Conservation (phyloP, 1,140 invertebrate genomes). For the Sarcophaga peregrina region DNA sequence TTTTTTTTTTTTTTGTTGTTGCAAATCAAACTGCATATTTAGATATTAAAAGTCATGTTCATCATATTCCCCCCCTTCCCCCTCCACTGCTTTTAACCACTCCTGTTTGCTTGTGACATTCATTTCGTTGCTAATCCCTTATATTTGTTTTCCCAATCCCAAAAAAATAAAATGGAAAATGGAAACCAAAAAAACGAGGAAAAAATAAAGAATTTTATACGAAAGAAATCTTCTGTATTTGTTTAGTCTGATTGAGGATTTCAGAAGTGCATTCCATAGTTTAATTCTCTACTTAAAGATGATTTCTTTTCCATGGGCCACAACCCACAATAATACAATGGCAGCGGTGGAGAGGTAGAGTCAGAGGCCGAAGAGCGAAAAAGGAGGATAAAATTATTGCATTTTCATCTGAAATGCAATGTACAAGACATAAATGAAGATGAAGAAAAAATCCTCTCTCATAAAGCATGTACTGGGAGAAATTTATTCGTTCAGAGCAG, state of each 20-base stretch:
- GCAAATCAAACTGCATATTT: not conserved
- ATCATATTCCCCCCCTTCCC: not conserved
- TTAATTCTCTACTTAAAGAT: slow-evolving; percentile 29
- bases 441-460: no score
- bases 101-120: slow-evolving; percentile 31
- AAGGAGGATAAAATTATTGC: slow-evolving; percentile 28
- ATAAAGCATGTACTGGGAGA: no score
- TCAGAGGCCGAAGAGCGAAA: no score
- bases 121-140: slow-evolving; percentile 37
- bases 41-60: slow-evolving; percentile 22
- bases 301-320: not conserved
- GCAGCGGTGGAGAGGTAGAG: no score
- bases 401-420: not conserved
- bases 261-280: slow-evolving; percentile 38
- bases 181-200: not conserved
- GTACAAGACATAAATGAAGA: no score
- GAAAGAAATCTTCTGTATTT: not conserved
- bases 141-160: slow-evolving; percentile 25
- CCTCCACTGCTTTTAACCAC: not conserved
- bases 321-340: no score
- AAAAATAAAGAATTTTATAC: no score
- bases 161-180: slow-evolving; percentile 1
- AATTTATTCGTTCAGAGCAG: no score
- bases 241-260: slow-evolving; percentile 42
- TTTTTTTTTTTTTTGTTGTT: not conserved